phyloP scores from a whole-genome alignment of 2,888 invertebrate genomes.

The Exocentrus adspersus region DNA sequence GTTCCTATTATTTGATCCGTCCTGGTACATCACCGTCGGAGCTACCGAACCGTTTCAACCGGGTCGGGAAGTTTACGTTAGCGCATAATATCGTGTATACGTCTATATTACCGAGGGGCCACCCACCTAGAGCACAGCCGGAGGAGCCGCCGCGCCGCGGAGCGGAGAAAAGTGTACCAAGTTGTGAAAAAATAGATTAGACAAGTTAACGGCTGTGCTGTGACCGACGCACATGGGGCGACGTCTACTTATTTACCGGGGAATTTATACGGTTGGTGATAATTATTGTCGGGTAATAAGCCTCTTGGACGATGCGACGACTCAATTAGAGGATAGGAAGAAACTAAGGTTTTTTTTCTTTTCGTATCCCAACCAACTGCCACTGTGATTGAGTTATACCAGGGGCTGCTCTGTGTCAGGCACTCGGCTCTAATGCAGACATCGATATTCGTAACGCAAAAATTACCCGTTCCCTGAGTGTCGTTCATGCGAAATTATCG shows the following conservation, averaged over 20 bases:
- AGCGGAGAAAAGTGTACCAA: slow-evolving; percentile 14
- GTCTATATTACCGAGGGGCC: slow-evolving; percentile 48
- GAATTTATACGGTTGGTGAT: slow-evolving; percentile 22
- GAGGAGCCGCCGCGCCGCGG: too few relatives aligned
- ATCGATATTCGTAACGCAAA: not conserved
- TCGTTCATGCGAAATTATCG: slow-evolving; percentile 21
- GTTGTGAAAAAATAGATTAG: slow-evolving; percentile 30
- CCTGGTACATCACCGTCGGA: slow-evolving; percentile 44
- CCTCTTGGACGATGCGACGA: not conserved
- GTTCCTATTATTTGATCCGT: too few relatives aligned
- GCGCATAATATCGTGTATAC: too few relatives aligned
- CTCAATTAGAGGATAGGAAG: not conserved
- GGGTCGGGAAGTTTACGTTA: slow-evolving; percentile 35
- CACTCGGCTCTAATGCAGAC: slow-evolving; percentile 1
- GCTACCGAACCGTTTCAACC: slow-evolving; percentile 47
- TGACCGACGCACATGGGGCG: slow-evolving; percentile 20
- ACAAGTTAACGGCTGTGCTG: slow-evolving; percentile 25
- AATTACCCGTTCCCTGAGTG: not conserved
- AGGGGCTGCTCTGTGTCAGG: too few relatives aligned
- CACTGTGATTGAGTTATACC: too few relatives aligned
- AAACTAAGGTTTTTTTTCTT: too few relatives aligned
- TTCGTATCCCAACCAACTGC: too few relatives aligned
- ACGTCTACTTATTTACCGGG: not conserved
- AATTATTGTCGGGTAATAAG: slow-evolving; percentile 12
- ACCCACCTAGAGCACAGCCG: slow-evolving; percentile 46